These are phyloP conservation scores for Drosophila testacea DNA, from an alignment of 2,888 invertebrate species.

Conservation along the genomic window DNA sequence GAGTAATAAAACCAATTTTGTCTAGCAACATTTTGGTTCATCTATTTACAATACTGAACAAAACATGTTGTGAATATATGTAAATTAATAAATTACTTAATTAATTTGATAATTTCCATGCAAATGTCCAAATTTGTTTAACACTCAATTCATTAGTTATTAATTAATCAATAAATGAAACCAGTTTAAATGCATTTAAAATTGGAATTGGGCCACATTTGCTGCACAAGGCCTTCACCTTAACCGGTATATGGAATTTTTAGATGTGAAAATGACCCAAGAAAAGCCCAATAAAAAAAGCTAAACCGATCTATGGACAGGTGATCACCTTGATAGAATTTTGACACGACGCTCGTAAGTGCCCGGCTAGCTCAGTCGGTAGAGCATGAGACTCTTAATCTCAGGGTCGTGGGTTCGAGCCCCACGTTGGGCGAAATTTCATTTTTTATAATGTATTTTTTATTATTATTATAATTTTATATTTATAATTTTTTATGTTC, in stretches of 20 bases:
- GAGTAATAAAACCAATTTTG: background rate
- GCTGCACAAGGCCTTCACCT: constrained; percentile 36
- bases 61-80: constrained; percentile 4
- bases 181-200: constrained; percentile 35
- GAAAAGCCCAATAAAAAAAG: constrained; percentile 7
- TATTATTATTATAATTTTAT: constrained; percentile 1
- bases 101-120: constrained; percentile 39
- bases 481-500: background rate
- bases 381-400: constrained; percentile 86
- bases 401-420: constrained; percentile 86
- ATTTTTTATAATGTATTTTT: background rate
- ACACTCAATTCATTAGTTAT: constrained; percentile 51
- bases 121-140: constrained; percentile 39
- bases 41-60: background rate
- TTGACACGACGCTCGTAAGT: constrained; percentile 27
- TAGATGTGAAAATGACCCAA: constrained; percentile 21
- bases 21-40: background rate
- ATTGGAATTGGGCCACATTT: constrained; percentile 46
- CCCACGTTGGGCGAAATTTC: constrained; percentile 83
- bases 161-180: constrained; percentile 42
- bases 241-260: constrained; percentile 11
- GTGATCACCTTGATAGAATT: constrained; percentile 16
- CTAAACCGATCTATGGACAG: background rate
- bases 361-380: constrained; percentile 86
- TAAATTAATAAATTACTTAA: constrained; percentile 12